Evolutionary conservation across 2,888 invertebrate genomes (phyloP).

Genomic region (Zygogramma bicolorata): DNA sequence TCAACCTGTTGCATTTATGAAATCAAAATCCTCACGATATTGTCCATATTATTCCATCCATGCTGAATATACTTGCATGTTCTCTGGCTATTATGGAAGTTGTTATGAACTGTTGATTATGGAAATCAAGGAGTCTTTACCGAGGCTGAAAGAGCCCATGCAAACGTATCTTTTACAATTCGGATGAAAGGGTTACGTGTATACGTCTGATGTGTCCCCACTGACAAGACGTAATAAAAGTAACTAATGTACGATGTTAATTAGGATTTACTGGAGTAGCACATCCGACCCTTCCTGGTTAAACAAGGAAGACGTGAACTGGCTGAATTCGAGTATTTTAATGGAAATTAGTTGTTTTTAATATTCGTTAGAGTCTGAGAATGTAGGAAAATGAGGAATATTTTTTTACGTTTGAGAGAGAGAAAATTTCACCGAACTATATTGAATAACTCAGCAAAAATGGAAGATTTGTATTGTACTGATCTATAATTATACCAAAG

Average conservation of each 20-base stretch:
- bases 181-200: background rate
- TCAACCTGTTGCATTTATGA: too few relatives aligned
- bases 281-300: slow-evolving; percentile 2
- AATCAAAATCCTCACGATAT: too few relatives aligned
- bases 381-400: too few relatives aligned
- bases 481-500: too few relatives aligned
- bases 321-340: background rate
- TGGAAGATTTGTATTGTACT: too few relatives aligned
- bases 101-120: background rate
- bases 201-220: background rate
- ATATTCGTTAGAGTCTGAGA: too few relatives aligned
- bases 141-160: background rate
- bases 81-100: background rate
- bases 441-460: too few relatives aligned
- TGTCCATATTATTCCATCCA: too few relatives aligned
- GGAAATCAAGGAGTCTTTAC: background rate
- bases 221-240: background rate
- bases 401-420: too few relatives aligned
- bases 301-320: background rate
- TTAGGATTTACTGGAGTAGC: slow-evolving; percentile 1
- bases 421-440: too few relatives aligned
- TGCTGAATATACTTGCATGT: background rate
- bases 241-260: background rate
- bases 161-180: background rate
- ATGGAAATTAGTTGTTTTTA: background rate